Conservation (phyloP, 2,888 invertebrate genomes). For the Lottia gigantea region DNA sequence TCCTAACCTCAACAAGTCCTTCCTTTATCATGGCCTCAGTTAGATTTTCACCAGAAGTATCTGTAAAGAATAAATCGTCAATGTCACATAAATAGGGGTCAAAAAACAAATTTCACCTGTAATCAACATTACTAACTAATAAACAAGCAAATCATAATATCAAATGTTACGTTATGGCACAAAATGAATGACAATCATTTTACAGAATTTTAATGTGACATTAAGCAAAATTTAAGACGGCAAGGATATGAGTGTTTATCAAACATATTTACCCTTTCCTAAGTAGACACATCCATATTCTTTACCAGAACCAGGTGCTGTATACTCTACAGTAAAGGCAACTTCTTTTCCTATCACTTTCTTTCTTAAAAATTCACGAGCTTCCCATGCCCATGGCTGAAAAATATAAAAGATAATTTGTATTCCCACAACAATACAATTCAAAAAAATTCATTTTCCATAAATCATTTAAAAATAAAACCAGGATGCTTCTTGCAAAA, state of each 20-base stretch:
- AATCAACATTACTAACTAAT: too few relatives aligned
- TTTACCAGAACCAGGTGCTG: slow-evolving; percentile 81
- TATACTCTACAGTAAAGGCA: slow-evolving; percentile 81
- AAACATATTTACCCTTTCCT: slow-evolving; percentile 77
- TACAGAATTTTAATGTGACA: too few relatives aligned
- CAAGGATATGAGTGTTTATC: not conserved
- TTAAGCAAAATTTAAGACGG: not conserved
- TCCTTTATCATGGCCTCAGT: slow-evolving; percentile 88
- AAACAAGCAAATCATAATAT: too few relatives aligned
- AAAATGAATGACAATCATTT: too few relatives aligned
- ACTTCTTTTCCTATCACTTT: slow-evolving; percentile 95
- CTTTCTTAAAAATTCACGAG: slow-evolving; percentile 94
- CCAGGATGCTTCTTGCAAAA: not conserved
- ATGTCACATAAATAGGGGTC: too few relatives aligned
- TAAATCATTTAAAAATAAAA: too few relatives aligned
- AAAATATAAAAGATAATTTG: slow-evolving; percentile 23
- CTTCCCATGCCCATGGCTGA: slow-evolving; percentile 96
- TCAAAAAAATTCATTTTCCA: too few relatives aligned
- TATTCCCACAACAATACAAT: too few relatives aligned
- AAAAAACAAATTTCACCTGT: too few relatives aligned
- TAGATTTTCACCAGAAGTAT: slow-evolving; percentile 84
- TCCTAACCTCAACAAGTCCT: slow-evolving; percentile 84
- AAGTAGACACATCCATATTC: slow-evolving; percentile 90
- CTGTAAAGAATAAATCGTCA: slow-evolving; percentile 55
- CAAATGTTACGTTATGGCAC: too few relatives aligned